Percentiles rank a stretch among this genome's conserved stretches.
Conservation (phyloP, 35 echinoderm and acorn worm genomes). For the Heliocidaris tuberculata region DNA sequence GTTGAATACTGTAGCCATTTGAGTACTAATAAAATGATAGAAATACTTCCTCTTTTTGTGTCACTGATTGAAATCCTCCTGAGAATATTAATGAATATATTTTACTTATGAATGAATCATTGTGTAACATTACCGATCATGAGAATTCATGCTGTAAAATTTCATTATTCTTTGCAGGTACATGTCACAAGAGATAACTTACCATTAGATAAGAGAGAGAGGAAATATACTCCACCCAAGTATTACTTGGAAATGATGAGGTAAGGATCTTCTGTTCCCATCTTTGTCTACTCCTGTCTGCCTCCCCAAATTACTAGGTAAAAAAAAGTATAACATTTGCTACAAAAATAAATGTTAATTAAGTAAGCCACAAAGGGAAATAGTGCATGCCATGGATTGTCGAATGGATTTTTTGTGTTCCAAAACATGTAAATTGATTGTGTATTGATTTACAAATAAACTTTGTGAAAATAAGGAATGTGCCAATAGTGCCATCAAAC, state of each 20-base stretch:
- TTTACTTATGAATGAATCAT: no score
- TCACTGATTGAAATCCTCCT: no score
- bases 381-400: neutral
- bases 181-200: conserved; percentile 6
- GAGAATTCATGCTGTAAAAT: no score
- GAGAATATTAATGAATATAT: no score
- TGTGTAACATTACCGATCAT: no score
- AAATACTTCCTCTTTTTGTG: no score
- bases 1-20: no score
- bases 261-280: neutral
- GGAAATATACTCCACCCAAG: conserved; percentile 19
- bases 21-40: no score
- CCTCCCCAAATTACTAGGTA: neutral
- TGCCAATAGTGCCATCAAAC: no score
- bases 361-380: neutral
- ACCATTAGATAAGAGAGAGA: conserved; percentile 22
- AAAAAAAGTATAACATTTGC: neutral
- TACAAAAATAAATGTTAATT: neutral
- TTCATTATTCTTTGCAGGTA: neutral
- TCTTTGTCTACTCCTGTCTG: neutral
- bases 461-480: no score
- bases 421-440: neutral
- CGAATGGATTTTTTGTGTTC: neutral
- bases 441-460: neutral
- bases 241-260: conserved; percentile 33